Percentiles rank a stretch among this genome's conserved stretches.
Conservation (phyloP, 2,113 vertebrate genomes). For the Synchiropus splendidus region DNA sequence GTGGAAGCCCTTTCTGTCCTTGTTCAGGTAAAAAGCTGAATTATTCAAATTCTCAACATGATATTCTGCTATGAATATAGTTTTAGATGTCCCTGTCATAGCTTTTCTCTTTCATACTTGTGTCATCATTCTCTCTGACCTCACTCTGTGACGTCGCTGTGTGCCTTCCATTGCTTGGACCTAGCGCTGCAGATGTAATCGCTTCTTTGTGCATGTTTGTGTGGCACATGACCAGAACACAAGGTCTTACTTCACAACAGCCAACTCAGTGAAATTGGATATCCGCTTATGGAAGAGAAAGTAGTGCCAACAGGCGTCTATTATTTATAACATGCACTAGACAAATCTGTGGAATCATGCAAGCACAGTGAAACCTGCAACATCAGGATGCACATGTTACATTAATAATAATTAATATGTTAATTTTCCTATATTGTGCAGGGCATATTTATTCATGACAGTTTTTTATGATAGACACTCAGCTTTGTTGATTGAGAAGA, state of each 20-base stretch:
- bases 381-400: no score
- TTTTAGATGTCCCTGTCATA: no score
- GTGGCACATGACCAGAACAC: conserved; percentile 25
- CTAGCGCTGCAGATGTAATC: no score
- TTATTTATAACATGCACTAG: conserved; percentile 32
- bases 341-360: neutral
- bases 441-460: no score
- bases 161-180: neutral
- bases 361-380: no score
- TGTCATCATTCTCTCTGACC: neutral
- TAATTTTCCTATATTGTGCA: no score
- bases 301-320: neutral
- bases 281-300: conserved; percentile 31
- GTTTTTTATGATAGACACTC: no score
- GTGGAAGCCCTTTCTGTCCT: conserved; percentile 49
- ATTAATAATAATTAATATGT: no score
- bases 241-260: conserved; percentile 23
- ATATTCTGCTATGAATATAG: no score
- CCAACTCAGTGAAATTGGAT: conserved; percentile 31
- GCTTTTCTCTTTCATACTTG: neutral
- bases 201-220: conserved; percentile 1
- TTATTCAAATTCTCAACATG: no score
- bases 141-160: neutral
- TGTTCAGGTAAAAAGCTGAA: conserved; percentile 58
- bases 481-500: no score